Conservation (phyloP, 2,113 vertebrate species). For the Pipra filicauda region DNA sequence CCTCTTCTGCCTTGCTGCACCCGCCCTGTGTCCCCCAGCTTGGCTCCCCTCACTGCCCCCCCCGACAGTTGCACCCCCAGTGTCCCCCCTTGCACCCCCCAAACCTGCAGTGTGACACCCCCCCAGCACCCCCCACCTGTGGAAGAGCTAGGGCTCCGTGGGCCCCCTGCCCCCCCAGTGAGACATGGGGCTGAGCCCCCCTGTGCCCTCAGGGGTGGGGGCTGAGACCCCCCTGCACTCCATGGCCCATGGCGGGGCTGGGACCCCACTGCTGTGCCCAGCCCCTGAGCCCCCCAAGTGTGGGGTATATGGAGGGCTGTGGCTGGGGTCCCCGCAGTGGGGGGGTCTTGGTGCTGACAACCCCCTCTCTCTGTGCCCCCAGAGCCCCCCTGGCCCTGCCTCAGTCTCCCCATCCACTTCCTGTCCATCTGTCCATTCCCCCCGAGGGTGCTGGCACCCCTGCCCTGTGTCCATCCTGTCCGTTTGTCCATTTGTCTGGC, state of each 20-base stretch:
- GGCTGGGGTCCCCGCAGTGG: background rate
- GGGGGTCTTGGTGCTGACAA: background rate
- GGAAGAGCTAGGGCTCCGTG: background rate
- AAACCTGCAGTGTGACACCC: background rate
- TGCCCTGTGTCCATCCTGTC: background rate
- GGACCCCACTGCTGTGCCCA: background rate
- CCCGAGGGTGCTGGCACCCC: background rate
- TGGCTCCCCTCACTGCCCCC: background rate
- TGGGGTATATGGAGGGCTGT: background rate
- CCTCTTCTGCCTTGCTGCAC: background rate
- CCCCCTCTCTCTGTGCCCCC: background rate
- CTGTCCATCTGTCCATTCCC: background rate
- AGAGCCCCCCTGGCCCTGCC: background rate
- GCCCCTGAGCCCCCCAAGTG: background rate
- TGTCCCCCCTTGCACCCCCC: background rate
- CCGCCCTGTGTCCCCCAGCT: background rate
- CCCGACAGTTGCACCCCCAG: rapidly evolving
- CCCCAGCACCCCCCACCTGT: background rate
- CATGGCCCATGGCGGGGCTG: rapidly evolving
- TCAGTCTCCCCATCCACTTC: background rate
- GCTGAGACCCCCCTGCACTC: background rate
- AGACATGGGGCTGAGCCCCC: background rate
- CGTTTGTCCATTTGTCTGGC: background rate
- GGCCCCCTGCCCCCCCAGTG: too few species aligned
- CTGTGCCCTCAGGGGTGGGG: too few species aligned